A percentile compares a stretch with the other conserved stretches of the same genome.
These are phyloP conservation scores for Microplitis deprimator DNA, from an alignment of 2,888 invertebrate genomes.

Conservation along the genomic window DNA sequence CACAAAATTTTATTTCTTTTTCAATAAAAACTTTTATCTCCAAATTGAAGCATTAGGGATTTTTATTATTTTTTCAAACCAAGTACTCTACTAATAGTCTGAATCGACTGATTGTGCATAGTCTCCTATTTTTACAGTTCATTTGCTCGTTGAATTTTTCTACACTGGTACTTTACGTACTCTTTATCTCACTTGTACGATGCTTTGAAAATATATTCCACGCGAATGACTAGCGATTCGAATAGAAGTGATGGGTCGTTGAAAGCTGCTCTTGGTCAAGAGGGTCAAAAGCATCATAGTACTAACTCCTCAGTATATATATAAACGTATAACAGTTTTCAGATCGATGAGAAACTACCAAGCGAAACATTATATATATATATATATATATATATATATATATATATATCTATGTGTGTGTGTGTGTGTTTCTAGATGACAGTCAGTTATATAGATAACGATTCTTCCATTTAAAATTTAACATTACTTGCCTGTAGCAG, in stretches of 20 bases:
- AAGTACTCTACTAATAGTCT: not conserved
- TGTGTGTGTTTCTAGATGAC: not conserved
- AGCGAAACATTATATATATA: constrained; percentile 8
- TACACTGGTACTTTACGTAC: constrained; percentile 20
- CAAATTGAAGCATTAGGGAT: not conserved
- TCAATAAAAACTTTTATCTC: not conserved
- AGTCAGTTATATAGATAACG: not conserved
- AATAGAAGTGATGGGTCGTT: constrained; percentile 57
- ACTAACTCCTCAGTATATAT: not conserved
- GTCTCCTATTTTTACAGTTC: constrained; percentile 17
- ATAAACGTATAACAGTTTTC: constrained; percentile 1
- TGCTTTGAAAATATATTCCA: constrained; percentile 60
- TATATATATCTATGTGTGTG: not conserved
- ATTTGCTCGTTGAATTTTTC: constrained; percentile 22
- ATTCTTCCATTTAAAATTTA: too few species aligned
- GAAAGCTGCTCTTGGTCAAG: constrained; percentile 61
- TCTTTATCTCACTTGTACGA: constrained; percentile 30
- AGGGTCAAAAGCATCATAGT: constrained; percentile 52
- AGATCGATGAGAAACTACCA: not conserved
- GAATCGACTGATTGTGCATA: not conserved
- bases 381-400: not conserved
- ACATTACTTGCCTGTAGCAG: too few species aligned
- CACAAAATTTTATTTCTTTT: not conserved
- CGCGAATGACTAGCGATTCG: constrained; percentile 59
- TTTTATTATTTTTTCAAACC: not conserved